Evolutionary conservation across 1,140 invertebrate species (phyloP), one percentile per base, ranked within the genome.

Genomic region (Hycleus phaleratus): DNA sequence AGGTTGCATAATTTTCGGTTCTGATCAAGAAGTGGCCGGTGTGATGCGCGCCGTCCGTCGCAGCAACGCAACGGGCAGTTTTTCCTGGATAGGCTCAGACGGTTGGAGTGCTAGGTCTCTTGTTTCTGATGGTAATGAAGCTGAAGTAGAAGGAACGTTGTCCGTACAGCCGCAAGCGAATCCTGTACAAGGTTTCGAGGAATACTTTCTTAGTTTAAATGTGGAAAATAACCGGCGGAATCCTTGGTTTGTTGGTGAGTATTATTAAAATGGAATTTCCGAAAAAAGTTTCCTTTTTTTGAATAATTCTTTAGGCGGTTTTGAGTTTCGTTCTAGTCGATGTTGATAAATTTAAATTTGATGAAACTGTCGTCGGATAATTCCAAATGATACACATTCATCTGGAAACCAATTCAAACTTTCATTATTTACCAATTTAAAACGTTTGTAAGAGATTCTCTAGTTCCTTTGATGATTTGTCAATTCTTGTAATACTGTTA

Each of bases 1-100:
- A 94, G 95, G 95, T 46, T 94, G 93, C 26, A 96, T 97, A 55
- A 89, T 97, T 65, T 97, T 94, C 73, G 95, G 91, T 0, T 96
- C 93, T 0, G 93, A 97, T 75, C 94, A 97, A 78, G 94, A 97
- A 78, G 94, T 97, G 7, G 91, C 91, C 0, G 91, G 89, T 9
- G 82, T 97, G 44, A 97, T 97, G 94, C 77, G 86, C 56, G 93
- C 94, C 0, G 90, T 96, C 0, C 79, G 86, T 46, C 80, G 92
- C 12, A 82, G 81, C 49, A 94, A 94, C 67, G 90, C 88, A n/a
- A 95, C 93, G 3, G 88, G 90, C 3, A 81, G 80, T 45, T 97
- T 96, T 77, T 90, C 90, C 25, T 97, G 93, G 94, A 95, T 97
- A 26, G 93, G 93, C 0, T 93, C 90, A 44, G 93, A 97, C 70